Base-by-base conservation (phyloP, 2,888 invertebrate genomes). In the Ennomos quercinarius region DNA sequence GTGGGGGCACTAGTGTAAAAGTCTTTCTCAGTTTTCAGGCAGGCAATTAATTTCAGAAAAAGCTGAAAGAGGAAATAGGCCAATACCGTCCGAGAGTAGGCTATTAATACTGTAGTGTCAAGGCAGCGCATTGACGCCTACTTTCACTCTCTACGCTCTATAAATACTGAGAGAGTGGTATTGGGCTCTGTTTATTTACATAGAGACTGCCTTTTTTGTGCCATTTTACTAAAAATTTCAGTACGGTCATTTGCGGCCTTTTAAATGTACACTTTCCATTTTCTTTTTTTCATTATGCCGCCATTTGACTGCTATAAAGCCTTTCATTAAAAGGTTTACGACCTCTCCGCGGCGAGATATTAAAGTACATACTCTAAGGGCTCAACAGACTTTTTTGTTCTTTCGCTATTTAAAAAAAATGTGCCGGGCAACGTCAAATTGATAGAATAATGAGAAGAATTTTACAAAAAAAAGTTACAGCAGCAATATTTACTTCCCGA, bases 101-200 rank as follows among this genome's bases (percentile, higher is more conserved):
- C 82, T 91, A 90, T 89, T 84, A 89, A 89, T 91, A 91, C 73
- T 60, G 72, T 87, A 87, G 82, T 86, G 91, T 89, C 91, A 91
- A 91, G 91, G 91, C 81, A 80, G 81, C 74, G 51, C 89, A 72
- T 82, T 86, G 86, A 77, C 75, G 71, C 70, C 67, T 67, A 72
- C 87, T 88, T 87, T 88, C 84, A 68, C 86, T 87, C 81, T 87
- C 73, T 52, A 63, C 51, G 49, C 57, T 66, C 74, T 76, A 81
- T 80, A 76, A 81, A 80, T 84, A 83, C 66, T 39, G 8, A 5
- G 34, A 13, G 41, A 11, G 41, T 46, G n/a, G 11, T 42, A 27
- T 42, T 43, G 4, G n/a, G 8, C 4, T 37, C 5, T 37, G 37
- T 42, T 1, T 42, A 42, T 8, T 37, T 9, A 9, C 2, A 12